A percentile compares a stretch with the other conserved stretches of the same genome.
phyloP scores from a whole-genome alignment of 1,140 invertebrate genomes.

The Drosophila albomicans region DNA sequence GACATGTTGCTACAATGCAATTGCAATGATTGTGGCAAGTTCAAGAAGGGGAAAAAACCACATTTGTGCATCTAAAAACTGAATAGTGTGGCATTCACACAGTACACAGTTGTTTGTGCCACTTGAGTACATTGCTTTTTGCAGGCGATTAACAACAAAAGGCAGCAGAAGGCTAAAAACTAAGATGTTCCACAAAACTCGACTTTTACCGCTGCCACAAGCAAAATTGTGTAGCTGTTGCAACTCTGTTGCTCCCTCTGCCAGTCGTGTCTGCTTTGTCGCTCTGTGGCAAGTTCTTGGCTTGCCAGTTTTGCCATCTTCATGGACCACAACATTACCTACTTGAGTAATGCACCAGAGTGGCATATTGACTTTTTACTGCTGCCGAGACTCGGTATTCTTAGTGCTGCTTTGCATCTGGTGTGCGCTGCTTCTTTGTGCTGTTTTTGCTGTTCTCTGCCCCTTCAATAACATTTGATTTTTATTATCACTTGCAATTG shows the following conservation, averaged over 20 bases:
- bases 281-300: slow-evolving; percentile 33
- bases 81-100: slow-evolving; percentile 65
- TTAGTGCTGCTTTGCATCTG: slow-evolving; percentile 31
- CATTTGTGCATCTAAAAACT: slow-evolving; percentile 35
- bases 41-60: slow-evolving; percentile 13
- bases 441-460: not conserved
- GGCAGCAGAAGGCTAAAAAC: slow-evolving; percentile 44
- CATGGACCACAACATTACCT: slow-evolving; percentile 50
- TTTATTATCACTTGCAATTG: slow-evolving; percentile 74
- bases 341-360: slow-evolving; percentile 51
- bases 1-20: slow-evolving; percentile 8
- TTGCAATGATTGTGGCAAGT: slow-evolving; percentile 2
- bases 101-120: slow-evolving; percentile 59
- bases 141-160: slow-evolving; percentile 73
- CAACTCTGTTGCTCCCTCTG: not conserved
- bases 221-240: not conserved
- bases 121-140: slow-evolving; percentile 76
- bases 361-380: slow-evolving; percentile 52
- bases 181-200: slow-evolving; percentile 42
- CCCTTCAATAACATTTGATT: slow-evolving; percentile 71
- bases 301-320: slow-evolving; percentile 37
- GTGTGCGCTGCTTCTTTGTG: slow-evolving; percentile 1
- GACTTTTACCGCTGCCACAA: slow-evolving; percentile 7
- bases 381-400: slow-evolving; percentile 7
- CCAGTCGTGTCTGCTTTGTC: not conserved